Percentiles rank a stretch among this genome's conserved stretches.
These are phyloP conservation scores for Lepidostoma basale DNA, from an alignment of 1,140 invertebrate genomes.

Conservation along the genomic window DNA sequence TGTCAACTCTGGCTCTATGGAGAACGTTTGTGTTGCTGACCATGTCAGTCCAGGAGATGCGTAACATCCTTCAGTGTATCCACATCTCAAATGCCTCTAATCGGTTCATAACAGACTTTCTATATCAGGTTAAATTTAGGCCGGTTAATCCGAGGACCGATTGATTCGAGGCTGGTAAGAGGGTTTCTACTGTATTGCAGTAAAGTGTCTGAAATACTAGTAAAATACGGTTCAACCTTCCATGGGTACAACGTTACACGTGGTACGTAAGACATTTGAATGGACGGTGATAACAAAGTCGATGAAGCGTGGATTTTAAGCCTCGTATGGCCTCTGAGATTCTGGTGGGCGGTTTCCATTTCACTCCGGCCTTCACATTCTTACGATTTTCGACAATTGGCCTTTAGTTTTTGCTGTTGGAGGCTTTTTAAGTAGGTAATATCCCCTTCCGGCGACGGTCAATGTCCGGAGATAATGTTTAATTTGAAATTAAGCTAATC, in stretches of 20 bases:
- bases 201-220: not conserved
- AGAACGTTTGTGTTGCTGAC: too few species aligned
- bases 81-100: too few species aligned
- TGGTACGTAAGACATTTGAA: not conserved
- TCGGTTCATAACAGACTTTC: not conserved
- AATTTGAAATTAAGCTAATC: too few species aligned
- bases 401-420: not conserved
- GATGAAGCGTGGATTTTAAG: not conserved
- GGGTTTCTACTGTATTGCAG: not conserved
- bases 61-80: too few species aligned
- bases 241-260: not conserved
- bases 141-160: not conserved
- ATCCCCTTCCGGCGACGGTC: too few species aligned
- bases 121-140: not conserved
- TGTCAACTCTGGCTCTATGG: too few species aligned
- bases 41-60: too few species aligned
- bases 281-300: constrained; percentile 8
- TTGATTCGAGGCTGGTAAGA: not conserved
- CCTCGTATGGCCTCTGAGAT: constrained; percentile 4
- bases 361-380: constrained; percentile 4
- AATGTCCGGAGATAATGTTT: too few species aligned
- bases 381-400: constrained; percentile 2
- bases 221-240: not conserved
- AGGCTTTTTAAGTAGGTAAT: too few species aligned
- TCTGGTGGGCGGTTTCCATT: not conserved